phyloP scores from a whole-genome alignment of 2,888 invertebrate genomes.

The Stictocephala bisonia region DNA sequence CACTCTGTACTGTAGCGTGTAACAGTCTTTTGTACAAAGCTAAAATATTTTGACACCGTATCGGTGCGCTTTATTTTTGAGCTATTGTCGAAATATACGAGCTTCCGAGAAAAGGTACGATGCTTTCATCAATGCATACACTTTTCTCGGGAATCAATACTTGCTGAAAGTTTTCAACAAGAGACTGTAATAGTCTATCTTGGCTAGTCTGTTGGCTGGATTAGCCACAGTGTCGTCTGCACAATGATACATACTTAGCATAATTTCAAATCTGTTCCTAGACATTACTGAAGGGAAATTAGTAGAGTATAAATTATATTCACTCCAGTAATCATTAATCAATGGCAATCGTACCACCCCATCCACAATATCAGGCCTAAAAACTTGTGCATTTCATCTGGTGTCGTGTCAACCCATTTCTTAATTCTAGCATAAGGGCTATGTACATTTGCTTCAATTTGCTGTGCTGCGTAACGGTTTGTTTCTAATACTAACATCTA shows the following conservation, averaged over 20 bases:
- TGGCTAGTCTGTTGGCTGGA: background rate
- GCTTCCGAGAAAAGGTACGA: slow-evolving; percentile 25
- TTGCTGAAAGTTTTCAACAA: slow-evolving; percentile 14
- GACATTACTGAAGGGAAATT: background rate
- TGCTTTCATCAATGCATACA: slow-evolving; percentile 33
- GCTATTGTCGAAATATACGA: slow-evolving; percentile 33
- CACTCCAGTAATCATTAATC: background rate
- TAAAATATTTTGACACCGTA: slow-evolving; percentile 30
- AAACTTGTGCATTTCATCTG: background rate
- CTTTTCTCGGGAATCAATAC: slow-evolving; percentile 19
- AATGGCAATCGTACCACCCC: background rate
- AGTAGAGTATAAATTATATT: background rate
- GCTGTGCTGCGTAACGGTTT: background rate
- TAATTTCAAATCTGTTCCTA: background rate
- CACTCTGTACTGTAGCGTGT: slow-evolving; percentile 18
- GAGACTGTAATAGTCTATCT: background rate
- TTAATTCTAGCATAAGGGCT: background rate
- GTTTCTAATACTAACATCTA: background rate
- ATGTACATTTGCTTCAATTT: background rate
- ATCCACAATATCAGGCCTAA: too few species aligned
- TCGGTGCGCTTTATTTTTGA: slow-evolving; percentile 35
- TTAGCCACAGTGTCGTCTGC: background rate
- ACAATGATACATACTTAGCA: slow-evolving; percentile 6
- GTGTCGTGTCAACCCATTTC: background rate
- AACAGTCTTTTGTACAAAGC: slow-evolving; percentile 15